Evolutionary conservation across 2,797 vertebrate species (phyloP), one percentile per base, ranked within the genome.

Genomic region (Paguma larvata): DNA sequence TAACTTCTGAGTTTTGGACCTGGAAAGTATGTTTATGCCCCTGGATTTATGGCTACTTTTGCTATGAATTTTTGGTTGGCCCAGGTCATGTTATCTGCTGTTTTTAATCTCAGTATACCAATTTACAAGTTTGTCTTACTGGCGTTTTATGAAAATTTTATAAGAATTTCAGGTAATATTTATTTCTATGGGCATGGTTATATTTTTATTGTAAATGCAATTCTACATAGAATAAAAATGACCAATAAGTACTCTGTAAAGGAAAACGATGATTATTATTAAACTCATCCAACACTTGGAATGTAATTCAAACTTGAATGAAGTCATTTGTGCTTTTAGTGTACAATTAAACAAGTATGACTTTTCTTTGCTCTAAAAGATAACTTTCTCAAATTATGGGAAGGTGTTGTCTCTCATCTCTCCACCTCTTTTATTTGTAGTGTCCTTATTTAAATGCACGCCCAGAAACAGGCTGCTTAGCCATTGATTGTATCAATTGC

Each of bases 1-100:
- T 91, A 73, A 88, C 53, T 92, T 91, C 82, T 92, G 53, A 85
- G 25, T 95, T 88, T 51, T 75, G 67, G 95, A 72, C 16, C 84
- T 72, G 4, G 9, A 84, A 88, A 70, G 5, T 78, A 8, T 63
- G 19, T 79, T 82, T 75, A 34, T 25, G 21, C 34, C 30, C 34
- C 84, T 91, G 27, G 30, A 16, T 65, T 87, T 56, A 13, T 90
- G 67, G 68, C 18, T 96, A 9, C 16, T 85, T 97, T 85, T 83
- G 25, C 18, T 92, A 15, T 82, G 41, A 92, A 82, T 72, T 44
- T 96, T 62, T 86, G 48, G 27, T 78, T 82, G 23, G 38, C 91
- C 32, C 5, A 85, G 94, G 48, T 82, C 46, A 96, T 56, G 11
- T 87, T 89, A 67, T 93, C 10, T 21, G 2, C 38, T 27, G 10